Evolutionary conservation across 2,797 vertebrate genomes (phyloP).

Genomic region (Simalia tracyae): DNA sequence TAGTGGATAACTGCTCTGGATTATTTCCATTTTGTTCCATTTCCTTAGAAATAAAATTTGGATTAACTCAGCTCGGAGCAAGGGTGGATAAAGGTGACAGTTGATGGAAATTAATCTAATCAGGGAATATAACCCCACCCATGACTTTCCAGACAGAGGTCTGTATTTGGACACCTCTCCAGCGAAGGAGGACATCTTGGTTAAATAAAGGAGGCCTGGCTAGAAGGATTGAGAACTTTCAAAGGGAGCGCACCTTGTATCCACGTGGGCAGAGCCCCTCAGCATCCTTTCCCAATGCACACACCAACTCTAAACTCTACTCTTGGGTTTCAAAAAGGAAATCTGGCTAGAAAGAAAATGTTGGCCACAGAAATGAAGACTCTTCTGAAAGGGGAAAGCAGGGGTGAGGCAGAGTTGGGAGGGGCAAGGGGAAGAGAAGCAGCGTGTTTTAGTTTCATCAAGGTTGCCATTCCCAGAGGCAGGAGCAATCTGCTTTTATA

Average conservation of each 20-base stretch:
- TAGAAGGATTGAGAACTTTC: background rate
- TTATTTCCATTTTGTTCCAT: slow-evolving; percentile 28
- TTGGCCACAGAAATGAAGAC: background rate
- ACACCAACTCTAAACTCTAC: slow-evolving; percentile 9
- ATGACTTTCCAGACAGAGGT: background rate
- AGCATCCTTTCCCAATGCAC: background rate
- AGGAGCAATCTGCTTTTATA: slow-evolving; percentile 35
- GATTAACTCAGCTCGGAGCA: slow-evolving; percentile 8
- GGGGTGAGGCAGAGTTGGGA: slow-evolving; percentile 28
- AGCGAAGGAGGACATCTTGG: background rate
- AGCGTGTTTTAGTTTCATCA: slow-evolving; percentile 67
- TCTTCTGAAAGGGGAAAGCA: background rate
- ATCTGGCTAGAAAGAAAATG: background rate
- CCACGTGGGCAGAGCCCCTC: no score
- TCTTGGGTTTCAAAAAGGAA: background rate
- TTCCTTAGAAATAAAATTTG: slow-evolving; percentile 31
- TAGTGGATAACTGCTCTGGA: background rate
- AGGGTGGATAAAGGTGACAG: background rate
- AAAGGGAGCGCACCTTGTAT: background rate
- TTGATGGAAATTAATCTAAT: background rate
- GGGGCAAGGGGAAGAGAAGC: slow-evolving; percentile 69
- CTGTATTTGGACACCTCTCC: background rate
- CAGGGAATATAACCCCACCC: background rate
- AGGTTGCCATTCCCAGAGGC: slow-evolving; percentile 29
- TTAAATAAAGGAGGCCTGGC: background rate